phyloP scores from a whole-genome alignment of 2,113 vertebrate species.

The Mus pahari region DNA sequence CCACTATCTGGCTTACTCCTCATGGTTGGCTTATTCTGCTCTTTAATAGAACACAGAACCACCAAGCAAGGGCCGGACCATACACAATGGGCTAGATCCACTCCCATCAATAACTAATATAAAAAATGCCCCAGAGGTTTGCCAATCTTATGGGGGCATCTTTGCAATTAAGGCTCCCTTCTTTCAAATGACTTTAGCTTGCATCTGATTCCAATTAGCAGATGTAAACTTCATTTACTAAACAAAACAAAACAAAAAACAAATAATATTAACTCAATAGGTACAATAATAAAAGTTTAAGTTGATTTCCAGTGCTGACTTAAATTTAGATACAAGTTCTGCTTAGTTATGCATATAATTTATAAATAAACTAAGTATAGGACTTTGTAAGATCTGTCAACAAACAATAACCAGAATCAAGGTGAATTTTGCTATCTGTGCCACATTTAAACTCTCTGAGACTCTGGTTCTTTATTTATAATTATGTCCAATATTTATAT shows the following conservation, averaged over 20 bases:
- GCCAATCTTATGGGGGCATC: neutral
- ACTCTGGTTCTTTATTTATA: neutral
- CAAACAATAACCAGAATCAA: slow-evolving; percentile 25
- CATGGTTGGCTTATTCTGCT: neutral
- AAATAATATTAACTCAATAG: neutral
- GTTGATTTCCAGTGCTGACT: slow-evolving; percentile 16
- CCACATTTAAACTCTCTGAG: neutral
- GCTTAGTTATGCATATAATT: neutral
- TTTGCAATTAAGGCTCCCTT: neutral
- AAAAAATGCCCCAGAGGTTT: neutral
- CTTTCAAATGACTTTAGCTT: neutral
- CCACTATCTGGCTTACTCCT: neutral
- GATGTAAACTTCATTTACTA: slow-evolving; percentile 36
- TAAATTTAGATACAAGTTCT: slow-evolving; percentile 54
- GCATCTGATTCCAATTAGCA: slow-evolving; percentile 40
- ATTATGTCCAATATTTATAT: neutral
- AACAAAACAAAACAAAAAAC: neutral
- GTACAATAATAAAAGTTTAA: neutral
- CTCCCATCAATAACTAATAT: neutral
- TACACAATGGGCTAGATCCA: neutral
- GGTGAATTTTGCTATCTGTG: neutral
- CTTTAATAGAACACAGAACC: too few species aligned
- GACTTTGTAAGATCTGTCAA: neutral
- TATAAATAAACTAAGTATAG: neutral
- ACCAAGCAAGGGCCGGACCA: neutral